phyloP scores from a whole-genome alignment of 1,140 invertebrate species.

The Leptopilina clavipes region DNA sequence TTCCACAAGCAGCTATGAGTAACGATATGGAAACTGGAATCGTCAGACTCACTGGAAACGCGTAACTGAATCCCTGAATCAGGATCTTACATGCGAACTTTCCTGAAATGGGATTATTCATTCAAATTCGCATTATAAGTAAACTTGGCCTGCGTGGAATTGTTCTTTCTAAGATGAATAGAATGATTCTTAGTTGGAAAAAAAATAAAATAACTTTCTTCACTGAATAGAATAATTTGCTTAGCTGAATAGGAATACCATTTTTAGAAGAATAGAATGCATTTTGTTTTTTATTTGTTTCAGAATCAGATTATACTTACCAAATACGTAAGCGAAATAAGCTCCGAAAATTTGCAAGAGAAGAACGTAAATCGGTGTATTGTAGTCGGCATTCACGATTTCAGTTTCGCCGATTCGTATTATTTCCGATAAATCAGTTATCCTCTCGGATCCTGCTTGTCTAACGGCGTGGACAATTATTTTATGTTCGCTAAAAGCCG shows the following conservation, averaged over 20 bases:
- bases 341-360: conserved; percentile 88
- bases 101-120: conserved; percentile 70
- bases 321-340: conserved; percentile 93
- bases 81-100: conserved; percentile 98
- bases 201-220: not conserved
- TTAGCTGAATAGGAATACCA: not conserved
- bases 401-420: conserved; percentile 83
- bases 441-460: conserved; percentile 68
- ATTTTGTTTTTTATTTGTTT: not conserved
- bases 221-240: not conserved
- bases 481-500: conserved; percentile 85
- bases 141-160: not conserved
- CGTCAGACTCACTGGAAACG: conserved; percentile 93
- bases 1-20: conserved; percentile 90
- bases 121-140: not conserved
- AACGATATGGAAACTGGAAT: conserved; percentile 93
- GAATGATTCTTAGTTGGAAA: not conserved
- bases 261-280: not conserved
- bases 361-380: conserved; percentile 86
- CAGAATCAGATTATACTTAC: conserved; percentile 64
- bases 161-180: not conserved
- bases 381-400: conserved; percentile 80
- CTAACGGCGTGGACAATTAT: conserved; percentile 86
- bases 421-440: conserved; percentile 85
- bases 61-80: conserved; percentile 97